These are phyloP conservation scores for Anguilla japonica DNA, from an alignment of 2,113 vertebrate genomes.

Conservation along the genomic window DNA sequence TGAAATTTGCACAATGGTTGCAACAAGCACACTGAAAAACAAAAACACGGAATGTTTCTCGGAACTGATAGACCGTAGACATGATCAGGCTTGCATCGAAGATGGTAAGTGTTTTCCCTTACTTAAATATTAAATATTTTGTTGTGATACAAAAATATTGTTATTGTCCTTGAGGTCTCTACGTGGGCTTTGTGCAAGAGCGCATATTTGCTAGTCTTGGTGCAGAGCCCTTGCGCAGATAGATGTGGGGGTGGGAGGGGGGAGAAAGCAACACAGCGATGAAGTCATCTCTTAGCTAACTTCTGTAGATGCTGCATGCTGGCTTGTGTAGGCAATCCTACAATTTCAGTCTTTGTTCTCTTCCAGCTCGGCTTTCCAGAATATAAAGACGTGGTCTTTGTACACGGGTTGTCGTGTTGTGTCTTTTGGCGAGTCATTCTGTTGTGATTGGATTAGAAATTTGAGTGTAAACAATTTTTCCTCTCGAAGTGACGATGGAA, in stretches of 20 bases:
- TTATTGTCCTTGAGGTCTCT: neutral
- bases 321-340: neutral
- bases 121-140: neutral
- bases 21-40: slow-evolving; percentile 66
- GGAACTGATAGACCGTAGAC: slow-evolving; percentile 57
- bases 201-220: slow-evolving; percentile 55
- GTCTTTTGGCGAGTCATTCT: neutral
- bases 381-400: neutral
- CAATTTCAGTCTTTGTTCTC: neutral
- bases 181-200: slow-evolving; percentile 39
- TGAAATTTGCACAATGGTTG: slow-evolving; percentile 58
- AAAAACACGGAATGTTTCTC: slow-evolving; percentile 62
- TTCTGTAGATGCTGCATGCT: slow-evolving; percentile 11
- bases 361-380: neutral
- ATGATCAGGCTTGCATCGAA: slow-evolving; percentile 61
- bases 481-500: too few relatives aligned
- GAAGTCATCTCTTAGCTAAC: slow-evolving; percentile 60
- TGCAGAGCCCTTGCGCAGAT: slow-evolving; percentile 58
- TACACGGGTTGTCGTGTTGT: neutral
- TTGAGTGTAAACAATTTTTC: neutral
- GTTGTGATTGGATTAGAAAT: neutral
- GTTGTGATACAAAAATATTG: neutral
- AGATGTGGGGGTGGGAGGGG: slow-evolving; percentile 28
- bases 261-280: slow-evolving; percentile 47
- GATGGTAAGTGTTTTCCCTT: slow-evolving; percentile 63